Conservation (phyloP, 2,888 invertebrate genomes). For the Hyalella azteca region DNA sequence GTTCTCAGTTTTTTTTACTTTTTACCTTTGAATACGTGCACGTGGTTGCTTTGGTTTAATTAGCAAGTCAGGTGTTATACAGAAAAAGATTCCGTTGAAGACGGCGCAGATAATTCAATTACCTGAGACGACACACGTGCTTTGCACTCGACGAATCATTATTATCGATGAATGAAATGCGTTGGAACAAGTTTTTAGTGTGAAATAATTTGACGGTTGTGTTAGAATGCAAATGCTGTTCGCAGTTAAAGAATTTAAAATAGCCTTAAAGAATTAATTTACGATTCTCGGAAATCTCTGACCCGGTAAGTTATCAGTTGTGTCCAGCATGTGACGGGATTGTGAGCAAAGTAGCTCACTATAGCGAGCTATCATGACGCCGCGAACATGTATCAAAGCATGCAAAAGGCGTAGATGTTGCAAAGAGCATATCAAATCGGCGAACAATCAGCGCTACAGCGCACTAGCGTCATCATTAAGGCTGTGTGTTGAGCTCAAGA, state of each 20-base stretch:
- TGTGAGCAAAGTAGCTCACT: conserved; percentile 33
- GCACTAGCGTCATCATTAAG: conserved; percentile 28
- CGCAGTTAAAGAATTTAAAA: not conserved
- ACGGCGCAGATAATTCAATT: too few species aligned
- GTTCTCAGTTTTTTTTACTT: too few species aligned
- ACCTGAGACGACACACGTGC: too few species aligned
- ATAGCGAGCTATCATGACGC: conserved; percentile 15
- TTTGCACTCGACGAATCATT: too few species aligned
- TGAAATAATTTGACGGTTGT: conserved; percentile 4
- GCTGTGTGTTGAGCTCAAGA: conserved; percentile 22
- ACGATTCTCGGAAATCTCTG: conserved; percentile 1
- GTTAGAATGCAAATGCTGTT: conserved; percentile 16
- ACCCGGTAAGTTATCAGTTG: conserved; percentile 27
- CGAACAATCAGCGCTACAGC: conserved; percentile 32
- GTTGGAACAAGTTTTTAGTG: not conserved
- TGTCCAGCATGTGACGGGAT: conserved; percentile 12
- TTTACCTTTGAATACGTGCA: too few species aligned
- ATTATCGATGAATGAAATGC: not conserved
- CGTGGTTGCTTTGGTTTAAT: too few species aligned
- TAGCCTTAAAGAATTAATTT: conserved; percentile 5
- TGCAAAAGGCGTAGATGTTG: conserved; percentile 34
- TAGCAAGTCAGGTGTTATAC: too few species aligned
- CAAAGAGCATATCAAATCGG: conserved; percentile 28
- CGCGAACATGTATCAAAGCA: conserved; percentile 28
- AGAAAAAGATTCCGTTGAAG: too few species aligned